phyloP scores from a whole-genome alignment of 1,140 invertebrate genomes.

The Ostrea denselamellosa region DNA sequence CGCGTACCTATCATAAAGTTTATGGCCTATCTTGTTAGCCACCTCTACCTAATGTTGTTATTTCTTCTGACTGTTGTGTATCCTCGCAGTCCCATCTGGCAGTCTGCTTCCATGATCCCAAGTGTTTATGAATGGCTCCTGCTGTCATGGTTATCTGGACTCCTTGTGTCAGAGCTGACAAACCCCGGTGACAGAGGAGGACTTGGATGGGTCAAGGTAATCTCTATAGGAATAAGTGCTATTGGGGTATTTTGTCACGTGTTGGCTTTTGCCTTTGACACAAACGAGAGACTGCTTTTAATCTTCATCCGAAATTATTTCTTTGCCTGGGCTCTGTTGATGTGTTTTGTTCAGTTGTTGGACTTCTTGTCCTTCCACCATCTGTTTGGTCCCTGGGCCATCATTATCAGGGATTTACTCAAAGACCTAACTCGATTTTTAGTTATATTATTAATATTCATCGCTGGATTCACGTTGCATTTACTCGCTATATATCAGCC shows the following conservation, averaged over 20 bases:
- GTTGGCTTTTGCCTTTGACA: conserved; percentile 83
- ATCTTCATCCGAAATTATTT: conserved; percentile 97
- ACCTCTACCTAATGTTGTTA: conserved; percentile 97
- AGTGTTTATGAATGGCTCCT: conserved; percentile 98
- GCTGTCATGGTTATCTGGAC: conserved; percentile 95
- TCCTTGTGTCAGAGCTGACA: conserved; percentile 96
- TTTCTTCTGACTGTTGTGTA: conserved; percentile 92
- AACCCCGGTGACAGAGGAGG: conserved; percentile 85
- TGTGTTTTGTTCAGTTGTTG: conserved; percentile 97
- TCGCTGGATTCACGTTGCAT: conserved; percentile 98
- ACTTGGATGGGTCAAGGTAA: conserved; percentile 81
- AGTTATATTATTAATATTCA: conserved; percentile 97
- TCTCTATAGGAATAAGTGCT: conserved; percentile 94
- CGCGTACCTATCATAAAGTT: conserved; percentile 98
- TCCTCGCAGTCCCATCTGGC: conserved; percentile 84
- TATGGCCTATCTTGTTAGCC: conserved; percentile 98
- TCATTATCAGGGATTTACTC: conserved; percentile 84
- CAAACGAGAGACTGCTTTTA: conserved; percentile 83
- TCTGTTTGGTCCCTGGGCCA: conserved; percentile 97
- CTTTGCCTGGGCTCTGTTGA: conserved; percentile 94
- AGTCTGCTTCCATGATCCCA: conserved; percentile 78
- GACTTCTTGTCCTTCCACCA: conserved; percentile 97
- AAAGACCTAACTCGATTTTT: conserved; percentile 94
- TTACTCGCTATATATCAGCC: conserved; percentile 97
- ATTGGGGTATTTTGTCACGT: conserved; percentile 95